phyloP scores from a whole-genome alignment of 2,888 invertebrate genomes.

The Syrista parreyssii region DNA sequence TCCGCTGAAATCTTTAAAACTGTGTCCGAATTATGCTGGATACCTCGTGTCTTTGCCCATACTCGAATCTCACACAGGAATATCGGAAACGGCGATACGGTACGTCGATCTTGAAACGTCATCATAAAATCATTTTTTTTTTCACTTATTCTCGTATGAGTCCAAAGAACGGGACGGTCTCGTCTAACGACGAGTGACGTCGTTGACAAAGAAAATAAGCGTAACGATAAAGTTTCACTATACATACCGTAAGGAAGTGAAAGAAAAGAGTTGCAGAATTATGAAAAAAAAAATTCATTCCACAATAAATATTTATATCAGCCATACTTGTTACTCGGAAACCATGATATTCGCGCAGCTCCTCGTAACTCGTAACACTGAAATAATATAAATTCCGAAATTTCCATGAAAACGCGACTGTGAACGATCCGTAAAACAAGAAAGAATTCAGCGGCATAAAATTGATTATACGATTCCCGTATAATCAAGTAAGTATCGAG shows the following conservation, averaged over 20 bases:
- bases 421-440: background rate
- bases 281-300: background rate
- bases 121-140: background rate
- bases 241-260: background rate
- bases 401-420: background rate
- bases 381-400: background rate
- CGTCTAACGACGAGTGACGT: background rate
- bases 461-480: constrained; percentile 8
- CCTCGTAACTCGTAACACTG: constrained; percentile 25
- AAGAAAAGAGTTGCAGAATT: background rate
- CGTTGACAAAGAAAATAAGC: background rate
- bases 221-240: background rate
- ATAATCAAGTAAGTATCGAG: background rate
- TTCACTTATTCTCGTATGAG: background rate
- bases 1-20: background rate
- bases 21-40: background rate
- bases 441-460: background rate
- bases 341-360: constrained; percentile 7
- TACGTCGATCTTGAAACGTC: background rate
- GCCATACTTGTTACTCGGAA: background rate
- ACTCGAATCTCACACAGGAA: background rate
- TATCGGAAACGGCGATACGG: background rate
- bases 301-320: background rate
- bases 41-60: background rate
- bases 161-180: background rate